Evolutionary conservation across 2,113 vertebrate genomes (phyloP), one percentile per base, ranked within the genome.

Genomic region (Mesitornis unicolor): DNA sequence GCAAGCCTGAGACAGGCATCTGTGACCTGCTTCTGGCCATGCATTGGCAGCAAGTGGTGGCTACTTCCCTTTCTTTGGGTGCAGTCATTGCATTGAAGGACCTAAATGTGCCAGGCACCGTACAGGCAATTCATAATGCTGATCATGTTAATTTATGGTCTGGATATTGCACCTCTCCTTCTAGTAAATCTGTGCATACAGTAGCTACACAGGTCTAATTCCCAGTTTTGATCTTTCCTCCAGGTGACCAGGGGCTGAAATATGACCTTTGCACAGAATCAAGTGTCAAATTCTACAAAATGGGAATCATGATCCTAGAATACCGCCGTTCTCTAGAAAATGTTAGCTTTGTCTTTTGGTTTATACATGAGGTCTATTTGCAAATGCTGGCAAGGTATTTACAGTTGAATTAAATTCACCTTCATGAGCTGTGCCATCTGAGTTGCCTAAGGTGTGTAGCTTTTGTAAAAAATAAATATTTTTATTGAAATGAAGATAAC

Each of bases 401-500:
- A 40, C 2, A 3, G 13, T 57, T 84, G 67, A 92, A 70, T 74
- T 88, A 35, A 21, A 4, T 64, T 50, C 28, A 53, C 22, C n/a
- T 91, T 70, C 54, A 47, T 5, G 1, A 71, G 5, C 8, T 76
- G 9, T 69, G 24, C 33, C 1, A 2, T 80, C 60, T 57, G 28
- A 77, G 15, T 29, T 80, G 29, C 45, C 10, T 70, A 47, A 71
- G 17, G 11, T 73, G 21, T 18, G 24, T 7, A 29, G 22, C 5
- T 76, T 51, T 48, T 83, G 59, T 38, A 1, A 7, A 63, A 81
- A 90, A 75, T 38, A 75, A 89, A 90, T 89, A 70, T 87, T 45
- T 87, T 81, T 89, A 96, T 68, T 89, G 47, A 95, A 86, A 95
- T 97, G 22, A 95, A 93, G 57, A 80, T 78, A 93, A 89, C 61